These are phyloP conservation scores for Octodonta nipae DNA, from an alignment of 2,888 invertebrate species.

Conservation along the genomic window DNA sequence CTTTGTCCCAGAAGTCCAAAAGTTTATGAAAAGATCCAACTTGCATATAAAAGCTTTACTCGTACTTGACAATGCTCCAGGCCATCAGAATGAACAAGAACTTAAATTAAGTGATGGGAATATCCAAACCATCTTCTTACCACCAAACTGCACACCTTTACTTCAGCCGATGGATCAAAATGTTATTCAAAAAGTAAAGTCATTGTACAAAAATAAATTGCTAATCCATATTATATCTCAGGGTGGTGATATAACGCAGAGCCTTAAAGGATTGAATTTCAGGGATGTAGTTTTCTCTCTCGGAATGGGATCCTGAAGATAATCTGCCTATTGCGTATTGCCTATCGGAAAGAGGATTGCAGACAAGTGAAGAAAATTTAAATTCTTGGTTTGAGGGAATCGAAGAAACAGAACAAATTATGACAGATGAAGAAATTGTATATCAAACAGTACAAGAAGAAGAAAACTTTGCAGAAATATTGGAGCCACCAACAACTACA, in stretches of 20 bases:
- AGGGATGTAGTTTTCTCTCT: not conserved
- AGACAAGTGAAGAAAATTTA: too few species aligned
- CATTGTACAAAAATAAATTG: not conserved
- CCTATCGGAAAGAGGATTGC: too few species aligned
- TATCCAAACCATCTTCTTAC: not conserved
- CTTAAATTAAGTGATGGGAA: not conserved
- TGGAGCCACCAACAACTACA: slow-evolving; percentile 1
- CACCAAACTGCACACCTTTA: slow-evolving; percentile 6
- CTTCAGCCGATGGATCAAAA: not conserved
- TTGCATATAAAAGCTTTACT: not conserved
- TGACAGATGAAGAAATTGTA: not conserved
- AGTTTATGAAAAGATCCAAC: not conserved
- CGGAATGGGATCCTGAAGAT: too few species aligned
- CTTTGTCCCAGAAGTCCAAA: not conserved
- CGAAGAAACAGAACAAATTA: too few species aligned
- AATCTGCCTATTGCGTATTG: too few species aligned
- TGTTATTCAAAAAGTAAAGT: not conserved
- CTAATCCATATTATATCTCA: not conserved
- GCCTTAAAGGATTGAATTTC: not conserved
- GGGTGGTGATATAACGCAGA: too few species aligned
- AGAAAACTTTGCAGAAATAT: not conserved
- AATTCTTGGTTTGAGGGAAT: too few species aligned
- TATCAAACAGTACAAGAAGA: not conserved
- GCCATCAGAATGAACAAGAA: not conserved
- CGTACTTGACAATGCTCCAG: not conserved